Percentiles rank a stretch among this genome's conserved stretches.
phyloP scores from a whole-genome alignment of 2,113 vertebrate genomes.

The Neoarius graeffei region DNA sequence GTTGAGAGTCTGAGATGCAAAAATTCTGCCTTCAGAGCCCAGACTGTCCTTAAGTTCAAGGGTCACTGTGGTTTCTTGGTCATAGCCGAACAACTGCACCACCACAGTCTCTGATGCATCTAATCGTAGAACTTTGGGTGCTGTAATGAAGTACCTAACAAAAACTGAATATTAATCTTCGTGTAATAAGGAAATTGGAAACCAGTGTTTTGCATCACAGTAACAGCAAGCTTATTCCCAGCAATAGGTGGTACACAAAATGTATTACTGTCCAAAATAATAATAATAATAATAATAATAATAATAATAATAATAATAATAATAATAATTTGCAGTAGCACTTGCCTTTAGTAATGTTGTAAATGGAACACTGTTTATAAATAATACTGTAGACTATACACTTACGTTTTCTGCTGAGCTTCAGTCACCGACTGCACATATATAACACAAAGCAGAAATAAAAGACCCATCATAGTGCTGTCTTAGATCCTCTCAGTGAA shows the following conservation, averaged over 20 bases:
- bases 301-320: neutral
- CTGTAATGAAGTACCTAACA: conserved; percentile 84
- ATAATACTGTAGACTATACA: neutral
- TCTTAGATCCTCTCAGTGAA: neutral
- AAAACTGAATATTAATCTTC: neutral
- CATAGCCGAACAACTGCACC: conserved; percentile 82
- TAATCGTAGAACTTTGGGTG: conserved; percentile 76
- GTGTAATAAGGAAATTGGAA: neutral
- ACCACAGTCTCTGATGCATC: conserved; percentile 81
- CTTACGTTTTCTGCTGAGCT: conserved; percentile 50
- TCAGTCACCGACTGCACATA: conserved; percentile 9
- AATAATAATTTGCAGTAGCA: neutral
- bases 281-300: neutral
- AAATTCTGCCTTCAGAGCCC: conserved; percentile 63
- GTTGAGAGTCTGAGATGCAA: conserved; percentile 58
- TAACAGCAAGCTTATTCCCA: neutral
- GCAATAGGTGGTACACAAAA: neutral
- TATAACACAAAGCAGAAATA: conserved; percentile 40
- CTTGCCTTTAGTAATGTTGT: neutral
- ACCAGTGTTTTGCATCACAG: neutral
- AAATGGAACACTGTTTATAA: neutral
- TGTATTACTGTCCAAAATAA: conserved; percentile 43
- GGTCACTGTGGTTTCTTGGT: conserved; percentile 64
- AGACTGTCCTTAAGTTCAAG: conserved; percentile 81
- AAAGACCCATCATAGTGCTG: conserved; percentile 24